A percentile compares a stretch with the other conserved stretches of the same genome.
These are phyloP conservation scores for Sigmodon hispidus DNA, from an alignment of 2,113 vertebrate genomes.

Conservation along the genomic window DNA sequence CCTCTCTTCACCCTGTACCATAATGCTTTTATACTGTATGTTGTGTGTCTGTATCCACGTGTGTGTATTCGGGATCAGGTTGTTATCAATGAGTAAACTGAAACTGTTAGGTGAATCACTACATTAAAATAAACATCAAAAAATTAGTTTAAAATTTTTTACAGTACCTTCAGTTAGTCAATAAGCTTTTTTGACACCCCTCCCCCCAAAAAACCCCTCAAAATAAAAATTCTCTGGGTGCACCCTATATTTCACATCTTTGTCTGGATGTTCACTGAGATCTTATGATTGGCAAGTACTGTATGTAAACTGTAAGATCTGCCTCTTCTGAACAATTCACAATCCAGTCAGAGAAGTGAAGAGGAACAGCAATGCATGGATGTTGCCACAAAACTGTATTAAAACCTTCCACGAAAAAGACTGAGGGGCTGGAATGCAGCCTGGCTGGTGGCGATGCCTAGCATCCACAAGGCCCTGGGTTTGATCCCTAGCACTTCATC, in stretches of 20 bases:
- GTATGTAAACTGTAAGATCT: not conserved
- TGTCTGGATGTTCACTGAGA: not conserved
- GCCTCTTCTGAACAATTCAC: not conserved
- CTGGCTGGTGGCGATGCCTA: not conserved
- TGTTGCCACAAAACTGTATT: constrained; percentile 6
- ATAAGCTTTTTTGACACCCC: constrained; percentile 14
- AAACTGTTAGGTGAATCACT: constrained; percentile 37
- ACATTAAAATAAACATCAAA: constrained; percentile 46
- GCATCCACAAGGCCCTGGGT: not conserved
- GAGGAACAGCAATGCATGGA: not conserved
- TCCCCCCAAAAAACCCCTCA: not conserved
- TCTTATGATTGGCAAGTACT: not conserved
- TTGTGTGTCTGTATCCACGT: not conserved
- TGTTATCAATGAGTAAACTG: constrained; percentile 31
- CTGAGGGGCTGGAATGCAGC: not conserved
- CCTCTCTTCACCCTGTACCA: not conserved
- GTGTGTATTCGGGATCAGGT: not conserved
- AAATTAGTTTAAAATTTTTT: not conserved
- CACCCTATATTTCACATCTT: not conserved
- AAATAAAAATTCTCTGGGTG: not conserved
- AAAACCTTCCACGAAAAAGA: constrained; percentile 5
- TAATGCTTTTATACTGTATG: not conserved
- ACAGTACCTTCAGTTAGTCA: not conserved
- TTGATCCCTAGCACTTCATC: not conserved
- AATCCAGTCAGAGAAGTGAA: not conserved